A percentile compares a stretch with the other conserved stretches of the same genome.
Evolutionary conservation across 1,140 invertebrate species (phyloP).

Genomic region (Mamestra configurata): DNA sequence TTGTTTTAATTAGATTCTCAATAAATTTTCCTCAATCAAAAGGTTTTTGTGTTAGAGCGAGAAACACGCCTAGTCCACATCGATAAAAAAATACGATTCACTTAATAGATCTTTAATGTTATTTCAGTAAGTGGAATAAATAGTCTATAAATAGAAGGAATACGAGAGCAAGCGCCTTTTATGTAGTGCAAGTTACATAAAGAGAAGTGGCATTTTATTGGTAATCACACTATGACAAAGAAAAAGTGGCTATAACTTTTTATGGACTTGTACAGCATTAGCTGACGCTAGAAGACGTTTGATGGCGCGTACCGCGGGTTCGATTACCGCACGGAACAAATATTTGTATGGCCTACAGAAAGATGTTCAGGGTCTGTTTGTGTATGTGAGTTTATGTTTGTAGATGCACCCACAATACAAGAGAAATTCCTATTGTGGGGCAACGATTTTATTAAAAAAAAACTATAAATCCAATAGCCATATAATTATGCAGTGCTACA

Average conservation of each 20-base stretch:
- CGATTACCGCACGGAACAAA: no score
- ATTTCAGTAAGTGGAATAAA: background rate
- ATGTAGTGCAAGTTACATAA: background rate
- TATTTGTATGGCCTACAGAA: no score
- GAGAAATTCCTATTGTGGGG: no score
- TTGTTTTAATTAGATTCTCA: background rate
- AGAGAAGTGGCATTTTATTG: background rate
- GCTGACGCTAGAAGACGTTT: background rate
- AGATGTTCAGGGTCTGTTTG: no score
- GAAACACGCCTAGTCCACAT: background rate
- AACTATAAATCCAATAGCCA: no score
- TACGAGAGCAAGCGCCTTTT: background rate
- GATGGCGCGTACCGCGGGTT: no score
- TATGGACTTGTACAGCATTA: background rate
- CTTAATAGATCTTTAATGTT: background rate
- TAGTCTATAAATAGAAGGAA: background rate
- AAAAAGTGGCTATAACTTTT: background rate
- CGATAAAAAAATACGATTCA: background rate
- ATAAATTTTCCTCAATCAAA: conserved; percentile 1
- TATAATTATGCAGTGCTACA: no score
- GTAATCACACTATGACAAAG: background rate
- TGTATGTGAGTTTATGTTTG: no score
- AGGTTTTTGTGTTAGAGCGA: background rate
- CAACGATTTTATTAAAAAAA: no score
- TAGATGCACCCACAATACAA: no score